Percentiles rank a stretch among this genome's conserved stretches.
phyloP scores from a whole-genome alignment of 2,113 vertebrate genomes.

The Neomonachus schauinslandi region DNA sequence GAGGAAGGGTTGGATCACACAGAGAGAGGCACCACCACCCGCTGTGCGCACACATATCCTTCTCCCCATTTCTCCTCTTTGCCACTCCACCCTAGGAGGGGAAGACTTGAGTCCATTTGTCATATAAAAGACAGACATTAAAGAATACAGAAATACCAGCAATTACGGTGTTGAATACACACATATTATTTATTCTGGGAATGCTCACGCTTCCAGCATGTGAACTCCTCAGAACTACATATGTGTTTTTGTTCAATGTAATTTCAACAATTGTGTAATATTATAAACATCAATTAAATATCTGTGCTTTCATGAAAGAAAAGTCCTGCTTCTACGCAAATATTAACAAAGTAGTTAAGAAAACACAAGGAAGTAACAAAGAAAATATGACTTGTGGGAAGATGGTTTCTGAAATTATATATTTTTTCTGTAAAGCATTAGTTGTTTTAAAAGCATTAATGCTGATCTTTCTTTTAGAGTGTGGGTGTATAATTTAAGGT shows the following conservation, averaged over 20 bases:
- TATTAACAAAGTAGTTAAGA: slow-evolving; percentile 62
- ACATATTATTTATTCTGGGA: neutral
- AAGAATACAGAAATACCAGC: neutral
- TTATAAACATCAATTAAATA: slow-evolving; percentile 20
- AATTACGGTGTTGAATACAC: neutral
- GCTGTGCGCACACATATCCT: fast-evolving
- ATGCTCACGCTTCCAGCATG: neutral
- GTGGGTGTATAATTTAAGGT: slow-evolving; percentile 69
- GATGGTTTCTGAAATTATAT: slow-evolving; percentile 69
- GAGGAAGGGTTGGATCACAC: neutral
- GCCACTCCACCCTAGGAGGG: neutral
- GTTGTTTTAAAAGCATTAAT: slow-evolving; percentile 57
- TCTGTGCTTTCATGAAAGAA: slow-evolving; percentile 7
- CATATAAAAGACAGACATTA: neutral
- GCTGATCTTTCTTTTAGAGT: slow-evolving; percentile 30
- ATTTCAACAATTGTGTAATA: slow-evolving; percentile 39
- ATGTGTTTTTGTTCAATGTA: slow-evolving; percentile 5
- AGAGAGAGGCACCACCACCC: too few species aligned
- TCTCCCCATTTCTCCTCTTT: neutral
- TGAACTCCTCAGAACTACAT: neutral
- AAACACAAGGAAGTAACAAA: slow-evolving; percentile 67
- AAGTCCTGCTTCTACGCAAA: slow-evolving; percentile 58
- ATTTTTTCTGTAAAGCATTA: slow-evolving; percentile 58
- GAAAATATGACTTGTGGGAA: slow-evolving; percentile 62
- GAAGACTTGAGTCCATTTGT: neutral